A percentile compares a stretch with the other conserved stretches of the same genome.
Conservation (phyloP, 2,797 vertebrate species). For the Epinephelus malabaricus region DNA sequence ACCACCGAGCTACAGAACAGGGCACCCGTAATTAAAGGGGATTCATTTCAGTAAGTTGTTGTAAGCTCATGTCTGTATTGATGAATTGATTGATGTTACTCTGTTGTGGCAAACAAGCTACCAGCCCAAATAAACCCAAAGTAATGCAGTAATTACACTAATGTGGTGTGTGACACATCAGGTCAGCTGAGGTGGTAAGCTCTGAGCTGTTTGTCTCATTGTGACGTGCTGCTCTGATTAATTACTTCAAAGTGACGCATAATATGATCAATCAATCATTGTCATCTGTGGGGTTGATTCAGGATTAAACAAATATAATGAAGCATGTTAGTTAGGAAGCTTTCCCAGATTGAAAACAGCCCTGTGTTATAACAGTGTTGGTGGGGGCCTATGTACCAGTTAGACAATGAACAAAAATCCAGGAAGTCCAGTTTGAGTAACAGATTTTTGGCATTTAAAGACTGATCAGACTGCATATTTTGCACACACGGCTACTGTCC, state of each 20-base stretch:
- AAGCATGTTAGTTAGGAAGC: too few species aligned
- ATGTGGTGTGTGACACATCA: background rate
- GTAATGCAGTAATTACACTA: background rate
- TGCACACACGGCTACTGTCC: too few species aligned
- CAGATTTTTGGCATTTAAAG: too few species aligned
- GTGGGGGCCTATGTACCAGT: background rate
- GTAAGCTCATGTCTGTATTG: background rate
- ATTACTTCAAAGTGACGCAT: background rate
- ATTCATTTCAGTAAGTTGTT: background rate
- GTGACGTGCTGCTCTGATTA: too few species aligned
- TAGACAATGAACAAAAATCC: background rate
- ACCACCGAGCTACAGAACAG: background rate
- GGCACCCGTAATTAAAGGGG: background rate
- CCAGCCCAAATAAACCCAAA: constrained; percentile 5
- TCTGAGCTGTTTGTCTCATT: background rate
- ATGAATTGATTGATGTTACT: constrained; percentile 1
- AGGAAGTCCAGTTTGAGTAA: background rate
- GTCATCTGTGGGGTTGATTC: background rate
- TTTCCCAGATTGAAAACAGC: too few species aligned
- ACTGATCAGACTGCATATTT: too few species aligned
- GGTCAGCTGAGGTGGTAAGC: background rate
- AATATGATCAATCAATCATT: background rate
- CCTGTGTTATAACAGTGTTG: background rate
- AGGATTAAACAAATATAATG: background rate
- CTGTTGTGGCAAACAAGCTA: background rate